These are phyloP conservation scores for Sparidentex hasta DNA, from an alignment of 2,797 vertebrate species.

Conservation along the genomic window DNA sequence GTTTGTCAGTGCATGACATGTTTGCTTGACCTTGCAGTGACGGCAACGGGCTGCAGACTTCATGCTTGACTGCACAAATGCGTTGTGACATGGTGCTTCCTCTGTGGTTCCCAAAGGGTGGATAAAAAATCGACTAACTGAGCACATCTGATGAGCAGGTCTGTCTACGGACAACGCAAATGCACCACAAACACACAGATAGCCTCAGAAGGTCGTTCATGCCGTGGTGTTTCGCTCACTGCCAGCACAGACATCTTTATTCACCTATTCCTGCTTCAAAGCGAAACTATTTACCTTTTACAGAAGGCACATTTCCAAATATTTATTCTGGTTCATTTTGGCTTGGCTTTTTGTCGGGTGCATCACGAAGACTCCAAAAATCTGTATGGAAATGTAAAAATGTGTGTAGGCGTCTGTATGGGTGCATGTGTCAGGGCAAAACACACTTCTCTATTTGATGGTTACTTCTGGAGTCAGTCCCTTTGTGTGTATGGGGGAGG, in stretches of 20 bases:
- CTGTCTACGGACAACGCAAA: slow-evolving; percentile 21
- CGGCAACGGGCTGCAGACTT: slow-evolving; percentile 59
- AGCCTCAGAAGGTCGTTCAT: slow-evolving; percentile 37
- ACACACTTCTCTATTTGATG: slow-evolving; percentile 20
- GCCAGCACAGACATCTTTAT: neutral
- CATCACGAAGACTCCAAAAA: slow-evolving; percentile 7
- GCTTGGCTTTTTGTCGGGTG: neutral
- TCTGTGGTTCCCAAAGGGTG: slow-evolving; percentile 62
- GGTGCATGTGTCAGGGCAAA: slow-evolving; percentile 24
- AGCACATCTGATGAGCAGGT: slow-evolving; percentile 49
- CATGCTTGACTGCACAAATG: slow-evolving; percentile 65
- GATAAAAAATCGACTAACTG: slow-evolving; percentile 44
- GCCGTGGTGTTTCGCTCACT: slow-evolving; percentile 5
- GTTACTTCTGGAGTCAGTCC: slow-evolving; percentile 22
- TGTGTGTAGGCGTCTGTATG: slow-evolving; percentile 22
- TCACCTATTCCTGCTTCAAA: slow-evolving; percentile 1
- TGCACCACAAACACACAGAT: slow-evolving; percentile 32
- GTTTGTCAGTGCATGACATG: slow-evolving; percentile 11
- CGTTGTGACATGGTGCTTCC: slow-evolving; percentile 69
- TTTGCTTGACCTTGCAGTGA: slow-evolving; percentile 63
- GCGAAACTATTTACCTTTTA: neutral
- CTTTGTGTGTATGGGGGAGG: slow-evolving; percentile 14
- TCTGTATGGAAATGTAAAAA: slow-evolving; percentile 17
- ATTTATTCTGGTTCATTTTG: neutral
- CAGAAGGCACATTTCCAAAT: neutral